Base-by-base conservation (phyloP, 2,113 vertebrate species). In the Urocolius indicus region DNA sequence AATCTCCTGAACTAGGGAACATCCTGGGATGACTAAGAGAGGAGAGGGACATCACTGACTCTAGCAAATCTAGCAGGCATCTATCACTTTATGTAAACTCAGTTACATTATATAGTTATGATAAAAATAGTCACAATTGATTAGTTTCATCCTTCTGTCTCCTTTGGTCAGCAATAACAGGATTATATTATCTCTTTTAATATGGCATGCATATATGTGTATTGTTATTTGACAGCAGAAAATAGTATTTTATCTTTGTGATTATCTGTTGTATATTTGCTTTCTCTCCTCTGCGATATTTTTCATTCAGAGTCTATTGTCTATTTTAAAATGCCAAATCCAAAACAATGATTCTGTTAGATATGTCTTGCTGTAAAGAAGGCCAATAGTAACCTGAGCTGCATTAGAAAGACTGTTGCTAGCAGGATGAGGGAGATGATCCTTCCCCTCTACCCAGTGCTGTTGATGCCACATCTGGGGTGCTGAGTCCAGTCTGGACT, bases 391-490 rank as follows among this genome's bases (percentile, higher is more conserved):
- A 55, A 23, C 34, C 61, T 41, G 45, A 62, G 27, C 13, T 94
- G 36, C 1, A 1, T 51, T 51, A 57, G 27, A 13, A 69, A 22
- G 3, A 54, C 3, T 34, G 6, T 8, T 72, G 34, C 14, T 22
- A 72, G 22, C 15, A 8, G 1, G 4, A 24, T 0, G 0, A 55
- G 38, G 2, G n/a, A 79, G 14, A 11, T 43, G 34, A 77, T 51
- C 32, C 55, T 81, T 59, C 16, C 43, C 11, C 19, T 90, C 52
- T 76, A 8, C 8, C 63, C 43, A 71, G 14, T 22, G 52, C 29
- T 57, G 19, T 5, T 43, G 26, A 38, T 20, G 6, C 38, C 14
- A 17, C 22, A 2, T 14, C 20, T 71, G 48, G 77, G 34, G 10
- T 26, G 2, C 6, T 51, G 8, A 20, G 43, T 51, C n/a, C 54